phyloP scores from a whole-genome alignment of 2,888 invertebrate genomes.

The Cosmia trapezina region DNA sequence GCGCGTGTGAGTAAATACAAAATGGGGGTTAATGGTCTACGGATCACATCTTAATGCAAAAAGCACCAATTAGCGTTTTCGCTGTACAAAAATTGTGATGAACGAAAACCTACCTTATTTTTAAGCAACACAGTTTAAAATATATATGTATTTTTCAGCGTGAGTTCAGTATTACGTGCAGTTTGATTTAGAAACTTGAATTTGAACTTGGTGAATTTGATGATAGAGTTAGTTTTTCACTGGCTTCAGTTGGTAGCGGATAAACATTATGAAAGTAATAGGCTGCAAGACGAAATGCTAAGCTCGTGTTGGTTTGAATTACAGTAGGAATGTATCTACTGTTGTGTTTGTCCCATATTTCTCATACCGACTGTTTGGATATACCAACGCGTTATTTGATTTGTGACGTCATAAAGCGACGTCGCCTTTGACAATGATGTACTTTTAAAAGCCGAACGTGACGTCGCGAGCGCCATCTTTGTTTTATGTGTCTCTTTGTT shows the following conservation, averaged over 20 bases:
- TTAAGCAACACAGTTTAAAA: not conserved
- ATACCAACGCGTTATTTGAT: slow-evolving; percentile 66
- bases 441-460: slow-evolving; percentile 53
- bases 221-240: slow-evolving; percentile 51
- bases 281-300: slow-evolving; percentile 69
- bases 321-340: slow-evolving; percentile 60
- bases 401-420: slow-evolving; percentile 63
- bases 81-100: slow-evolving; percentile 39
- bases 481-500: slow-evolving; percentile 44
- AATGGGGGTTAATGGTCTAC: slow-evolving; percentile 73
- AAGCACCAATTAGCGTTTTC: slow-evolving; percentile 73
- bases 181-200: slow-evolving; percentile 27
- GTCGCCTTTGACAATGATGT: slow-evolving; percentile 52
- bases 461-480: slow-evolving; percentile 26
- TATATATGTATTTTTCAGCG: not conserved
- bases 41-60: slow-evolving; percentile 72
- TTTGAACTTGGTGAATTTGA: slow-evolving; percentile 5
- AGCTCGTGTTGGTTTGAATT: slow-evolving; percentile 69
- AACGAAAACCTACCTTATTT: slow-evolving; percentile 30
- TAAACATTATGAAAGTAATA: slow-evolving; percentile 68
- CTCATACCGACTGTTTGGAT: slow-evolving; percentile 61
- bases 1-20: slow-evolving; percentile 65
- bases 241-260: slow-evolving; percentile 43
- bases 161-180: slow-evolving; percentile 42
- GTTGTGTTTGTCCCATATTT: slow-evolving; percentile 66